phyloP scores from a whole-genome alignment of 2,113 vertebrate genomes.

The Peromyscus leucopus region DNA sequence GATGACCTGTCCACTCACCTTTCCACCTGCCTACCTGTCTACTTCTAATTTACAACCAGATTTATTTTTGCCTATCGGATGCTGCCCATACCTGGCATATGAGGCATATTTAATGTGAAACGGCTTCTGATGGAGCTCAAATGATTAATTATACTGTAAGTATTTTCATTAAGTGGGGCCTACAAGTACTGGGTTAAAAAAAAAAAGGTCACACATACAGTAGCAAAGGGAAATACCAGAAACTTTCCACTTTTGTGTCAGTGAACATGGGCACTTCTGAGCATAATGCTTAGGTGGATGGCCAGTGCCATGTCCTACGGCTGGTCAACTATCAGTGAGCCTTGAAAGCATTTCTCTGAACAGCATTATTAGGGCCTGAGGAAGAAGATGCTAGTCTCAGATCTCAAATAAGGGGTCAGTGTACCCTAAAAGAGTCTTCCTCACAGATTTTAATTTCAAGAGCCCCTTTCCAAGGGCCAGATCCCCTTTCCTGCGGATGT shows the following conservation, averaged over 20 bases:
- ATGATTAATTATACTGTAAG: slow-evolving; percentile 20
- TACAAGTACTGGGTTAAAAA: background rate
- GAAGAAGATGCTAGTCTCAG: slow-evolving; percentile 23
- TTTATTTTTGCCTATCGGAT: slow-evolving; percentile 1
- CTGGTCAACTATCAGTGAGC: slow-evolving; percentile 37
- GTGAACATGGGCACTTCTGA: slow-evolving; percentile 38
- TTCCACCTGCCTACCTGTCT: background rate
- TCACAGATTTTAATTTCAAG: slow-evolving; percentile 11
- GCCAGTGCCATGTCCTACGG: background rate
- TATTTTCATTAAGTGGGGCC: slow-evolving; percentile 42
- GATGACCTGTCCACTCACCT: background rate
- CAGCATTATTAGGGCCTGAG: slow-evolving; percentile 8
- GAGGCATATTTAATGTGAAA: background rate
- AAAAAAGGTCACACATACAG: background rate
- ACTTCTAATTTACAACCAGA: background rate
- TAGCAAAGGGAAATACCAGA: background rate
- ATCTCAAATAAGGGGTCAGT: slow-evolving; percentile 12
- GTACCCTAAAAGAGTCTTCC: background rate
- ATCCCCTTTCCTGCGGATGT: background rate
- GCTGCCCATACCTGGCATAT: background rate
- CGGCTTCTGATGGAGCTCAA: slow-evolving; percentile 29
- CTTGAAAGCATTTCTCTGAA: slow-evolving; percentile 62
- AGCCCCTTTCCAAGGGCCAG: background rate
- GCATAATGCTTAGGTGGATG: background rate
- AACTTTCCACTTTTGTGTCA: slow-evolving; percentile 49